Percentiles rank a stretch among this genome's conserved stretches.
Evolutionary conservation across 1,140 invertebrate species (phyloP).

Genomic region (Drosophila kanapiae): DNA sequence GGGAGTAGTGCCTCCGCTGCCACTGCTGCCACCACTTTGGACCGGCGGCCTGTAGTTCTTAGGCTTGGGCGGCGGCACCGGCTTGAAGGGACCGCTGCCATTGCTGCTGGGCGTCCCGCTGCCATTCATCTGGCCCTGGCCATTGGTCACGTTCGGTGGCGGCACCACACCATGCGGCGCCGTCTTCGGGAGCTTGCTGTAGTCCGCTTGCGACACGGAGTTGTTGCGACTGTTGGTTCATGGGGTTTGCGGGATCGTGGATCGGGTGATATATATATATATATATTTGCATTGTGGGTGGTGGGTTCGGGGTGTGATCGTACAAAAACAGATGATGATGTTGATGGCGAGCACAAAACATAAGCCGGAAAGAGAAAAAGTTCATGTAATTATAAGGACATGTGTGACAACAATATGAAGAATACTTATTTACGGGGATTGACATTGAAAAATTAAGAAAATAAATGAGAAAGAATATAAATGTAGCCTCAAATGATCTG

Average conservation of each 20-base stretch:
- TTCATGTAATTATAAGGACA: conserved; percentile 68
- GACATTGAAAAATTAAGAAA: neutral
- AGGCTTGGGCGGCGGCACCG: conserved; percentile 95
- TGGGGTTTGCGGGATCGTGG: conserved; percentile 31
- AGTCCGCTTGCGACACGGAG: conserved; percentile 87
- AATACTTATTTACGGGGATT: conserved; percentile 8
- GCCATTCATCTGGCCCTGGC: conserved; percentile 56
- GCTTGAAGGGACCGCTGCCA: conserved; percentile 90
- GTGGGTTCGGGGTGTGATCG: conserved; percentile 23
- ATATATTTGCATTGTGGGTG: conserved; percentile 35
- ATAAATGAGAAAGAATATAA: neutral
- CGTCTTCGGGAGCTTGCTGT: conserved; percentile 84
- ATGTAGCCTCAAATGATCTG: no score
- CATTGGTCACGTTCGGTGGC: conserved; percentile 64
- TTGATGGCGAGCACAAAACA: conserved; percentile 62
- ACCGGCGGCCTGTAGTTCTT: conserved; percentile 94
- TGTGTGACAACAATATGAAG: conserved; percentile 39
- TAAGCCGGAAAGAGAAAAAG: conserved; percentile 73
- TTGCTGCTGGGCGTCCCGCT: conserved; percentile 78
- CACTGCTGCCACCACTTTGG: conserved; percentile 69
- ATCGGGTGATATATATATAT: conserved; percentile 23
- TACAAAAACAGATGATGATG: conserved; percentile 34
- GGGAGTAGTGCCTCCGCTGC: conserved; percentile 67
- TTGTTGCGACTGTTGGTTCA: conserved; percentile 85
- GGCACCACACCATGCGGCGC: conserved; percentile 66